Base-by-base conservation (phyloP, 2,113 vertebrate species). In the Pygoscelis antarcticus region DNA sequence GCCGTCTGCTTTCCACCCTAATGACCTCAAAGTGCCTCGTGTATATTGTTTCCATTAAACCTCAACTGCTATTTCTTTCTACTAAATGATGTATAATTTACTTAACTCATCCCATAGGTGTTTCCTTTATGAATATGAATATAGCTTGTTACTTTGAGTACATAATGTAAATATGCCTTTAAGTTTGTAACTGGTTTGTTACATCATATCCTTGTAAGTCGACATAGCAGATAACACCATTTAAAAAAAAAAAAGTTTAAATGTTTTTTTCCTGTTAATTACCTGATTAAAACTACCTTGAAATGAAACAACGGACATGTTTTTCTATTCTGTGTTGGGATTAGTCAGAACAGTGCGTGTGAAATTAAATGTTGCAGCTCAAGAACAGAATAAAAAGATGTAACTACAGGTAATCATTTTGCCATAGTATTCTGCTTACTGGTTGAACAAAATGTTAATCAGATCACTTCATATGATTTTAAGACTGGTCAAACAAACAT, bases 141-240 rank as follows among this genome's bases (percentile, higher is more conserved):
- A 98, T 98, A 99, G 98, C 98, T 98, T 98, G 98, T 98, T 99
- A 98, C 97, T 98, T 99, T 98, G 98, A 99, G 98, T 99, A 99
- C 98, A 99, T 99, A 98, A 98, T 99, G 99, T 99, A 99, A 99
- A 99, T 99, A 99, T 98, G 98, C 98, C 98, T 98, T 97, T 95
- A 98, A 99, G 97, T 99, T 99, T 99, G 99, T 99, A 99, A 99
- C 98, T 98, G 98, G 98, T 99, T 98, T 98, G 98, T 99, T 99
- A 99, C 98, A 98, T 98, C 98, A 98, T 98, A 98, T 98, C 98
- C 98, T 98, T 99, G 99, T 99, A 99, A 99, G 98, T 98, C 99
- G 98, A 98, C 98, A 97, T 98, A 99, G 98, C 98, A 98, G 99
- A 98, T 99, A 99, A 99, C 98, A 99, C 98, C 98, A 98, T 99